Base-by-base conservation (phyloP, 2,113 vertebrate species). In the Pachypanchax playfairii region DNA sequence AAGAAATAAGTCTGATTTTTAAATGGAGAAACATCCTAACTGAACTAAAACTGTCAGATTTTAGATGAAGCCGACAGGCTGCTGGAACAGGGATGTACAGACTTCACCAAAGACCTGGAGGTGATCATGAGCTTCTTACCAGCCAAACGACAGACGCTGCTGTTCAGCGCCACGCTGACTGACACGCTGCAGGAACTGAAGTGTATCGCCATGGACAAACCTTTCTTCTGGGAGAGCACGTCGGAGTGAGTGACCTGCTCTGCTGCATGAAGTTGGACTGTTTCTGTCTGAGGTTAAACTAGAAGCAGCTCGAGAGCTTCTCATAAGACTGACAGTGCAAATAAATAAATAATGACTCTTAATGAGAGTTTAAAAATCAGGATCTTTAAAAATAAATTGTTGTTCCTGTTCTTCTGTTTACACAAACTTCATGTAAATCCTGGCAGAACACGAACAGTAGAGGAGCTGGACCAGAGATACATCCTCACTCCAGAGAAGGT, bases 151-250 rank as follows among this genome's bases (percentile, higher is more conserved):
- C 97, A 99, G 69, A 98, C 96, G 0, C 67, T 99, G 70, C 92
- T 99, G 1, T 98, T 98, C 90, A 98, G 96, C 0, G 97, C 97
- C 80, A 98, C 97, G 0, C 92, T 99, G 0, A 99, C 94, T 0
- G 94, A 94, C 73, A 96, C 96, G 0, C 90, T 99, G 46, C 84
- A 86, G 1, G 90, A 95, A 71, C 92, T 99, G 7, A 88, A 93
- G 79, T 83, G 58, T 56, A 91, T 99, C 46, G 95, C 96, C 5
- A 88, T 94, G 67, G 96, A 97, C 87, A 81, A 85, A 29, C 96
- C 97, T 0, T 98, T 95, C 91, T 97, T 95, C 85, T 99, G 95
- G 95, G 95, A 98, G 87, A 94, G 94, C 1, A 86, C n/a, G 6
- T 87, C 95, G 0, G 93, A 93, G 97, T 99, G 73, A 92, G 95